These are phyloP conservation scores for Clitarchus hookeri DNA, from an alignment of 2,888 invertebrate genomes.

Conservation along the genomic window DNA sequence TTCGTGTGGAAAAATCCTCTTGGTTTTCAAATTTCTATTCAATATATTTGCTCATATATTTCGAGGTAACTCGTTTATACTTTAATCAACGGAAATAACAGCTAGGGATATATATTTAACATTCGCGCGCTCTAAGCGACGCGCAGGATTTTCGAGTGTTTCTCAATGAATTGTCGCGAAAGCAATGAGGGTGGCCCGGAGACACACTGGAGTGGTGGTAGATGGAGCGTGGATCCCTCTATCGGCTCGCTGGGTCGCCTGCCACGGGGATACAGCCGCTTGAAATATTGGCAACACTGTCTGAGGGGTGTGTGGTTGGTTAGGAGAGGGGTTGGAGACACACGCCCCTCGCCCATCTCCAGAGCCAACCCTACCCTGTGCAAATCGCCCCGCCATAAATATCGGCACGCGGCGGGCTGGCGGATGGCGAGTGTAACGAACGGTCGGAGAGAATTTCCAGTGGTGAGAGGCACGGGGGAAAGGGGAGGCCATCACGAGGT, in stretches of 20 bases:
- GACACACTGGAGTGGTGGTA: no score
- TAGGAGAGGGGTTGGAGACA: background rate
- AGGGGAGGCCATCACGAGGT: background rate
- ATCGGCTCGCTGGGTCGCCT: background rate
- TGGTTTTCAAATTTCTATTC: no score
- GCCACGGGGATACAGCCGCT: background rate
- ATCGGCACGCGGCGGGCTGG: background rate
- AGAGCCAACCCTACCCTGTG: background rate
- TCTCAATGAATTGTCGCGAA: no score
- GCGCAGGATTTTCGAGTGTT: no score
- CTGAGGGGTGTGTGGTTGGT: background rate
- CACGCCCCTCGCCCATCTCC: background rate
- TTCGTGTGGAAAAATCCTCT: no score
- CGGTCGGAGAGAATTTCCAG: background rate
- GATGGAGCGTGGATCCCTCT: background rate
- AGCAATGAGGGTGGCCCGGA: no score
- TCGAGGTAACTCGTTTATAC: no score
- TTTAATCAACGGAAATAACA: no score
- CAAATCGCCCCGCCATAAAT: background rate
- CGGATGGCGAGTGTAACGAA: background rate
- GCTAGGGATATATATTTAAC: no score
- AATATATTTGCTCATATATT: no score
- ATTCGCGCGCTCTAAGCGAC: no score
- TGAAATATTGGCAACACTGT: slow-evolving; percentile 8
- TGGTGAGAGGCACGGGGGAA: no score